Evolutionary conservation across 2,888 invertebrate species (phyloP), one percentile per base, ranked within the genome.

Genomic region (Agrilus biguttatus): DNA sequence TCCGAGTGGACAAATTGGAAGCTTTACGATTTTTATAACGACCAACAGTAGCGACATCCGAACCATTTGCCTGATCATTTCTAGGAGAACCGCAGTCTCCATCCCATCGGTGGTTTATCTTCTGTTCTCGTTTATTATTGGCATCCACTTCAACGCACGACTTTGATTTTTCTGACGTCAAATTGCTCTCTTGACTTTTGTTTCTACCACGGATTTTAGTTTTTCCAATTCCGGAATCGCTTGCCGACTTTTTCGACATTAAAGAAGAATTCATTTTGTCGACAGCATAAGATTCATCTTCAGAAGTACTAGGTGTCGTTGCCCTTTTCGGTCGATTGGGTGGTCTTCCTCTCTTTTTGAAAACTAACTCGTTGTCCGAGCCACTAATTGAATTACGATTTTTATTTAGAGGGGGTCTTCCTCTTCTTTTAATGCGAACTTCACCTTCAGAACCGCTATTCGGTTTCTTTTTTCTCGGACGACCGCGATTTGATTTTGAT

Each of bases 391-490:
- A 55, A 5, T 55, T 55, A 13, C 51, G 53, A 8, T 3, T 28
- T 28, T 28, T 28, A 10, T 28, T 28, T 32, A 50, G 45, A 14
- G 53, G 61, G n/a, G 53, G 54, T 19, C 52, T 49, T 14, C 55
- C 55, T 14, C 51, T 49, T 28, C 43, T 45, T 39, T 49, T 56
- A 17, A 48, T 50, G 13, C 44, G 47, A 8, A 47, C 50, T 33
- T 60, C 60, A 14, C 55, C 55, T 42, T 60, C 60, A 8, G 61
- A 60, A 28, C 58, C 59, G 46, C 60, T 61, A 1, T 56, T 53
- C 33, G 53, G 50, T 47, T 65, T 62, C 13, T 55, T 58, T 49
- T 71, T 71, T n/a, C 69, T 59, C 14, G 68, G 71, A 41, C 67
- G 60, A 28, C 70, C 69, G 19, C 66, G 63, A 51, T 54, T 61